Evolutionary conservation across 1,140 invertebrate species (phyloP), one percentile per base, ranked within the genome.

Genomic region (Zaprionus lachaisei): DNA sequence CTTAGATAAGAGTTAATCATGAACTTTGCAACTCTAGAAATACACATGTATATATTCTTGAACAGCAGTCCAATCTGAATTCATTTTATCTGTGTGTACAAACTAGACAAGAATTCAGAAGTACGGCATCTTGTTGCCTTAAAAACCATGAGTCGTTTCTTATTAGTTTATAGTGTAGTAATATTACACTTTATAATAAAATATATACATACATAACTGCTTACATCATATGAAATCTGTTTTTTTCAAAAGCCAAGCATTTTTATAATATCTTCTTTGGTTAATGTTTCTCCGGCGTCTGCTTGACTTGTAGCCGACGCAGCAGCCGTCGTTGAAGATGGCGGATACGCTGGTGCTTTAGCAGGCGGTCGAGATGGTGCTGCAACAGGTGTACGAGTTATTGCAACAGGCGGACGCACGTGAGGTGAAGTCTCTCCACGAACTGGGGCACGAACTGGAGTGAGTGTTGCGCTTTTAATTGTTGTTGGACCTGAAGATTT

Each of bases 191-290:
- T 9, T 28, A 6, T 28, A 28, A 38, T 38, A 38, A n/a, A 41
- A 41, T 41, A 14, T 3, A 11, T 11, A 34, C 31, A 34, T 9
- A 34, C 31, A 34, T 9, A 34, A 7, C 9, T 34, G 31, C 9
- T 11, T 34, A 34, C 31, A 38, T 11, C n/a, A 37, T n/a, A 22
- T 26, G 9, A 64, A 51, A 17, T 38, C 26, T 2, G 11, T 14
- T 54, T 55, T 37, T 64, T 54, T 14, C 20, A 41, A 2, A 86
- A 26, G 2, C 81, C 81, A 31, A 87, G 67, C 9, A 87, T 89
- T 2, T 79, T 51, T 1, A 89, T 5, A 41, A 87, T 56, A 14
- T 87, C 83, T 2, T 87, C 81, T 20, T 79, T 77, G 56, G 81
- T 87, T 9, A 34, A 34, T 34, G 31, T 34, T 34, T 34, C 31